Percentiles rank a stretch among this genome's conserved stretches.
phyloP scores from a whole-genome alignment of 30 jellyfish, hydroid and myxozoan species.

The Chironex yamaguchii region DNA sequence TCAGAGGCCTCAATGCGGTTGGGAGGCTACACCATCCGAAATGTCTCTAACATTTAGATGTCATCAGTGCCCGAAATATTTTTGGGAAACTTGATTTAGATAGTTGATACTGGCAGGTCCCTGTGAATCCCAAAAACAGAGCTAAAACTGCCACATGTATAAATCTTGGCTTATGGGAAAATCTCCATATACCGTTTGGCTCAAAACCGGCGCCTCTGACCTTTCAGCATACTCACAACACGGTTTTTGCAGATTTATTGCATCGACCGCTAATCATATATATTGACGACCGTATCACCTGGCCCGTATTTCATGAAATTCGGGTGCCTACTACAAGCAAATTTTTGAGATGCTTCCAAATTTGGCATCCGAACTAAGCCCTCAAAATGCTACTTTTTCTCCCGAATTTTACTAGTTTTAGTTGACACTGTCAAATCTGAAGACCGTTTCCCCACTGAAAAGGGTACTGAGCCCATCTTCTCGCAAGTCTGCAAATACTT shows the following conservation, averaged over 20 bases:
- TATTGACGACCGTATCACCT: conserved; percentile 47
- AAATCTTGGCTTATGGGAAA: conserved; percentile 32
- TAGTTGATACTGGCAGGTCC: conserved; percentile 28
- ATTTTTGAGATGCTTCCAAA: conserved; percentile 31
- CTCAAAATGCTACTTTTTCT: conserved; percentile 39
- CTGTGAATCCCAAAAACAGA: conserved; percentile 9
- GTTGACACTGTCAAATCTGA: conserved; percentile 43
- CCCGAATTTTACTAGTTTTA: conserved; percentile 20
- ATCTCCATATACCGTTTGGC: conserved; percentile 46
- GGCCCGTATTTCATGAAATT: conserved; percentile 22
- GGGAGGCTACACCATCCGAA: conserved; percentile 18
- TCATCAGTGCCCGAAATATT: background rate
- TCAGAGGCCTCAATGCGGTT: conserved; percentile 29
- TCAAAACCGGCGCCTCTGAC: conserved; percentile 26
- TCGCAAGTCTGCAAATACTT: too few relatives aligned
- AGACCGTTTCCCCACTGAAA: conserved; percentile 29
- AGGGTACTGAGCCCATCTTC: conserved; percentile 46
- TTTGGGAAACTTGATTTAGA: conserved; percentile 12
- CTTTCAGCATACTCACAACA: conserved; percentile 14
- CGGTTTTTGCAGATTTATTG: background rate
- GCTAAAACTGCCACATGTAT: conserved; percentile 45
- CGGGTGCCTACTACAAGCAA: too few relatives aligned
- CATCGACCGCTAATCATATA: conserved; percentile 25
- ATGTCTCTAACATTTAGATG: conserved; percentile 12
- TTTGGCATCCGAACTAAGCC: conserved; percentile 46